Base-by-base conservation (phyloP, 2,113 vertebrate genomes). In the Trogon melanurus region DNA sequence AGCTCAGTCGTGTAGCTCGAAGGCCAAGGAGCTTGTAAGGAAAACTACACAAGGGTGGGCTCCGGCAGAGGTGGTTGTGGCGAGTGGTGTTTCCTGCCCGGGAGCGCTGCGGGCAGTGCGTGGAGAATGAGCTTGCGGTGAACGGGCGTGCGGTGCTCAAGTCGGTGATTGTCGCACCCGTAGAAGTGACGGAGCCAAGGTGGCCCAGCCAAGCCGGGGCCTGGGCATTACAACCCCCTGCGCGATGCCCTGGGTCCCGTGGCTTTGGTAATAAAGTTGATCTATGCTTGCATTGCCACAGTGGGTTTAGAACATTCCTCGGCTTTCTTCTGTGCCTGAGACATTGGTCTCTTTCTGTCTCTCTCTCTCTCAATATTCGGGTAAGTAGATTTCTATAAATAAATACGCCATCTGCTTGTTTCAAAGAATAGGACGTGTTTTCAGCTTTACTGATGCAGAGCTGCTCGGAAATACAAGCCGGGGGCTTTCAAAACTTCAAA, bases 161-260 rank as follows among this genome's bases (percentile, higher is more conserved):
- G 15, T 41, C 23, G 38, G 3, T 41, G 8, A 23, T 36, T 58
- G 54, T 2, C 0, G 1, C 26, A 10, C 23, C 6, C 6, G 29
- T 69, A 9, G 13, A 66, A 62, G 29, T 1, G 1, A 21, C 9
- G 75, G 25, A 29, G 9, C 7, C n/a, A 6, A 10, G 29, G 27
- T 48, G 2, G 26, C 5, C 2, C 16, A n/a, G 30, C 27, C 32
- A 58, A 60, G 44, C n/a, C 75, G 34, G 50, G 45, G 16, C 0
- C 0, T 30, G 36, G 26, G 36, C 3, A 4, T 50, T 32, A 2
- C 25, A 44, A 22, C 7, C 30, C 7, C 3, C 58, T 11, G 2
- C 0, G 0, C 1, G 0, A 11, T 45, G 67, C 47, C 23, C 2
- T 30, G 7, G 17, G 9, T 29, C 0, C 0, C 3, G 0, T 8